Conservation (phyloP, 2,888 invertebrate genomes). For the Plusia festucae region DNA sequence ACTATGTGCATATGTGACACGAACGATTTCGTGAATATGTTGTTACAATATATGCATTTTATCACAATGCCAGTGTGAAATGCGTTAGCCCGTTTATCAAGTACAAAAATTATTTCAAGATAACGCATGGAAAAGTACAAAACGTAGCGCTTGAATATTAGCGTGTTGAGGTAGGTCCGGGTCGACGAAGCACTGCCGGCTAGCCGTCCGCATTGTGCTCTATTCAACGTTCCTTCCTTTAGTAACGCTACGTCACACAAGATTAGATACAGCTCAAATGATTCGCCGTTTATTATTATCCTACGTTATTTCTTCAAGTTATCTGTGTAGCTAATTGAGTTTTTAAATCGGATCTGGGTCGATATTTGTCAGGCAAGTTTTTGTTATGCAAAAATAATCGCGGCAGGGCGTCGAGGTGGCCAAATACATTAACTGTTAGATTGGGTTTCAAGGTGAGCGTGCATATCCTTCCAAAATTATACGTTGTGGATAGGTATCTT, state of each 20-base stretch:
- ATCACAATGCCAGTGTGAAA: slow-evolving; percentile 42
- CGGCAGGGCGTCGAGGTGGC: slow-evolving; percentile 33
- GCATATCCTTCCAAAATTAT: slow-evolving; percentile 19
- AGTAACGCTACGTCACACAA: slow-evolving; percentile 50
- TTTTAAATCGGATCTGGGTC: slow-evolving; percentile 20
- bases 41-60: slow-evolving; percentile 43
- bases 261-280: slow-evolving; percentile 58
- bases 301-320: slow-evolving; percentile 13
- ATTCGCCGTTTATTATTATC: slow-evolving; percentile 41
- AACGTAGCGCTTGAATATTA: slow-evolving; percentile 48
- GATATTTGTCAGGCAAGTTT: slow-evolving; percentile 22
- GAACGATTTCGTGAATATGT: slow-evolving; percentile 46
- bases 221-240: slow-evolving; percentile 51
- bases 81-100: slow-evolving; percentile 46
- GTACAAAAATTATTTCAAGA: slow-evolving; percentile 59
- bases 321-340: slow-evolving; percentile 21
- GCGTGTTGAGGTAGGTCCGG: slow-evolving; percentile 79
- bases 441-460: slow-evolving; percentile 46
- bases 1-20: slow-evolving; percentile 25
- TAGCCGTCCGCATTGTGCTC: slow-evolving; percentile 41
- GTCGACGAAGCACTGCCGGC: slow-evolving; percentile 51
- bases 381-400: slow-evolving; percentile 32
- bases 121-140: slow-evolving; percentile 76
- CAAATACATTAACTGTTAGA: slow-evolving; percentile 39
- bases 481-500: slow-evolving; percentile 1